Evolutionary conservation across 2,888 invertebrate genomes (phyloP), one percentile per base, ranked within the genome.

Genomic region (Epicampocera succincta): DNA sequence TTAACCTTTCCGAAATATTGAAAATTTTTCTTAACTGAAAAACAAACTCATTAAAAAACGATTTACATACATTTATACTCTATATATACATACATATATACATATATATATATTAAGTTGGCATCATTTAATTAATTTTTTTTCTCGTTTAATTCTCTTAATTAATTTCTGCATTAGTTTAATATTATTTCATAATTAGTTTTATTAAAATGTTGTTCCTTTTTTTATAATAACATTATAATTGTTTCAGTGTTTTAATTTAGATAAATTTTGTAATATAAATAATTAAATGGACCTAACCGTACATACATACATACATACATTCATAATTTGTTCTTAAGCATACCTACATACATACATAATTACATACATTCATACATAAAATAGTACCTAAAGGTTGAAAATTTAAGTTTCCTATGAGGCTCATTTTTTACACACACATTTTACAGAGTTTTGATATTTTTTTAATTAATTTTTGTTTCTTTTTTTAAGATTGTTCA

Each of bases 381-480:
- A 82, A 85, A 88, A 88, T 89, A 90, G 90, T 89, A 88, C 89
- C 87, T 87, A 89, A 89, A 86, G 88, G 89, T 89, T 90, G 90
- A 90, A 89, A 87, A 87, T 86, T 87, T 88, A 90, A 87, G 89
- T 90, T 90, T 90, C 90, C 91, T 90, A 90, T 89, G 90, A 90
- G 91, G 91, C 90, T 90, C 89, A 88, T 89, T 87, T 85, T 86
- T 83, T 78, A 75, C 72, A 33, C 33, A 76, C 60, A 73, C 58
- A 69, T 61, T 75, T 74, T 48, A 68, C 61, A 69, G 60, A 58
- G 19, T 71, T 77, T 72, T 71, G 8, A 9, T 33, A 33, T 33
- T 8, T 33, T 29, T 33, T 52, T 58, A 33, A 33, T 9, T 33
- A 33, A 33, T 33, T 33, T 33, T 33, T 33, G 33, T 33, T 33